Percentiles rank a stretch among this genome's conserved stretches.
Conservation (phyloP, 2,113 vertebrate species). For the Brienomyrus brachyistius region DNA sequence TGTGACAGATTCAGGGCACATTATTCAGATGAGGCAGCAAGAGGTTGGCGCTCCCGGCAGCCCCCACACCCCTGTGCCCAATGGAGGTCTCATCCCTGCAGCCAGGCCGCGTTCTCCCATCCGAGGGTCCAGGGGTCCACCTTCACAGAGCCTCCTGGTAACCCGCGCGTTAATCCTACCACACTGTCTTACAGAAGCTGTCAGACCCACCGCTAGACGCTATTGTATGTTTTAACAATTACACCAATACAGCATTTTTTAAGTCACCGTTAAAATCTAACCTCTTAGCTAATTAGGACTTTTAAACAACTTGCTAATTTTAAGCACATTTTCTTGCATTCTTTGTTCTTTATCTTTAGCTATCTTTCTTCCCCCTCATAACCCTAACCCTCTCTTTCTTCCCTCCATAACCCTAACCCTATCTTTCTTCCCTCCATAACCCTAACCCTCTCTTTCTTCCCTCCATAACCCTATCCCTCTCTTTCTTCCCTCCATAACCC, state of each 20-base stretch:
- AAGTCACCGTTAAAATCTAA: background rate
- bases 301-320: background rate
- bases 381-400: too few relatives aligned
- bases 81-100: slow-evolving; percentile 73
- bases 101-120: slow-evolving; percentile 54
- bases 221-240: background rate
- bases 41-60: slow-evolving; percentile 82
- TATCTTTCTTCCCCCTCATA: background rate
- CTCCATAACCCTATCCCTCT: background rate
- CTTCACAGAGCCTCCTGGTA: slow-evolving; percentile 43
- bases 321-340: background rate
- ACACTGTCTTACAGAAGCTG: background rate
- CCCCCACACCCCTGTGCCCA: slow-evolving; percentile 71
- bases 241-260: background rate
- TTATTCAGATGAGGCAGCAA: slow-evolving; percentile 98
- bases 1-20: slow-evolving; percentile 96
- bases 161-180: slow-evolving; percentile 45
- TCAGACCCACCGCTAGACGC: background rate
- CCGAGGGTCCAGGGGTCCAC: slow-evolving; percentile 40
- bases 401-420: too few relatives aligned
- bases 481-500: too few relatives aligned
- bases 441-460: too few relatives aligned
- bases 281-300: background rate
- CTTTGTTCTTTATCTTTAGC: background rate
- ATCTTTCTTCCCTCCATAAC: too few relatives aligned